Percentiles rank a stretch among this genome's conserved stretches.
Evolutionary conservation across 2,888 invertebrate species (phyloP).

Genomic region (Cephus pygmeus): DNA sequence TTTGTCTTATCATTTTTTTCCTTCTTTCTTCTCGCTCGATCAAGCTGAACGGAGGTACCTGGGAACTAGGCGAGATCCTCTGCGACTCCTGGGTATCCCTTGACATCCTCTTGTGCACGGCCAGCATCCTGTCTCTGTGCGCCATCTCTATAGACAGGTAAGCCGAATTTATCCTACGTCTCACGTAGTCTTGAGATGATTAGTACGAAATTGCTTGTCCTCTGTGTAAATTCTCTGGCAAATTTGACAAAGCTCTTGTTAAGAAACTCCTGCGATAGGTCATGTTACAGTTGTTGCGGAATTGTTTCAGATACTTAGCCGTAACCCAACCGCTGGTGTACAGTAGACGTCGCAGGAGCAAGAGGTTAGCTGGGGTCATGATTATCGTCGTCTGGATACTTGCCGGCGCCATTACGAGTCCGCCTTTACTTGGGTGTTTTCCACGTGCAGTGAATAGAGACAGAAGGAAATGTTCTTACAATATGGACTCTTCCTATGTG

Average conservation of each 20-base stretch:
- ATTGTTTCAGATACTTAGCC: constrained; percentile 79
- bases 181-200: constrained; percentile 39
- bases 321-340: constrained; percentile 94
- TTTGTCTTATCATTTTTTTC: neutral
- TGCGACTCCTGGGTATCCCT: constrained; percentile 92
- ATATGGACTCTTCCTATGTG: constrained; percentile 93
- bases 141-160: constrained; percentile 89
- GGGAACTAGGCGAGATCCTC: constrained; percentile 91
- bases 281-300: neutral
- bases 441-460: constrained; percentile 49
- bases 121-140: constrained; percentile 91
- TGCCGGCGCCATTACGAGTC: constrained; percentile 91
- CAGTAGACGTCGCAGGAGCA: constrained; percentile 87
- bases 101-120: constrained; percentile 94
- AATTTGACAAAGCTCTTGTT: neutral
- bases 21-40: neutral
- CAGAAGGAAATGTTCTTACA: constrained; percentile 82
- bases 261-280: neutral
- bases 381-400: constrained; percentile 91
- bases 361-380: constrained; percentile 85
- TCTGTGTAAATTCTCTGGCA: neutral
- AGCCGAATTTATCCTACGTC: constrained; percentile 27
- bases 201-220: constrained; percentile 21
- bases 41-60: constrained; percentile 73
- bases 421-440: constrained; percentile 88